Percentiles rank a stretch among this genome's conserved stretches.
Conservation (phyloP, 2,888 invertebrate species). For the Diarsia brunnea region DNA sequence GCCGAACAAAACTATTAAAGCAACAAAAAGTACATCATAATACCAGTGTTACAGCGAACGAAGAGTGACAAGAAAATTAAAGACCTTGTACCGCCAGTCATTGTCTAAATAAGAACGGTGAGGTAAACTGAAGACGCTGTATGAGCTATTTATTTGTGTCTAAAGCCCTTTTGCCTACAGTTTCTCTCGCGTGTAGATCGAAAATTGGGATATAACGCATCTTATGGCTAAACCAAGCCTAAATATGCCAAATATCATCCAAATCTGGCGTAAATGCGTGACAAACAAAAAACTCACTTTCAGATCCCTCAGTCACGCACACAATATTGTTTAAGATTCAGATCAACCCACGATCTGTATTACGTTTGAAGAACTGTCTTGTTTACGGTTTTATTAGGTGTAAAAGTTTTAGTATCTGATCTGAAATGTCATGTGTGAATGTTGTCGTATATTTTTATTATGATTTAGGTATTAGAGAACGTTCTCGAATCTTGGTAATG, state of each 20-base stretch:
- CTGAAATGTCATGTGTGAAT: slow-evolving; percentile 23
- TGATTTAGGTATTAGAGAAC: slow-evolving; percentile 18
- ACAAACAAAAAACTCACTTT: background rate
- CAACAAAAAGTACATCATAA: background rate
- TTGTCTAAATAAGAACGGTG: slow-evolving; percentile 44
- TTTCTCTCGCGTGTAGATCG: background rate
- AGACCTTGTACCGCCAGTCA: slow-evolving; percentile 30
- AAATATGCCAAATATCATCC: background rate
- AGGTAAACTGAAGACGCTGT: slow-evolving; percentile 23
- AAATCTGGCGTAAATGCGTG: background rate
- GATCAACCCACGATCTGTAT: slow-evolving; percentile 10
- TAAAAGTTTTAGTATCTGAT: slow-evolving; percentile 47
- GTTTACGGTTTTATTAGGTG: slow-evolving; percentile 32
- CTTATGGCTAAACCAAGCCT: background rate
- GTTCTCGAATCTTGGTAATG: slow-evolving; percentile 1
- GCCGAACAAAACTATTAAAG: slow-evolving; percentile 4
- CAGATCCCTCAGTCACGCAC: background rate
- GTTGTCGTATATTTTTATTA: slow-evolving; percentile 43
- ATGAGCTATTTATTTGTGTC: slow-evolving; percentile 30
- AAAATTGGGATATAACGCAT: background rate
- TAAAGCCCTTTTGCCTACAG: background rate
- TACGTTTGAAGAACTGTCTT: slow-evolving; percentile 21
- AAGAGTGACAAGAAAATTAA: slow-evolving; percentile 51
- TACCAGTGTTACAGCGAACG: slow-evolving; percentile 4
- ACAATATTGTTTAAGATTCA: background rate